Evolutionary conservation across 1,140 invertebrate genomes (phyloP).

Genomic region (Drosophila miranda): DNA sequence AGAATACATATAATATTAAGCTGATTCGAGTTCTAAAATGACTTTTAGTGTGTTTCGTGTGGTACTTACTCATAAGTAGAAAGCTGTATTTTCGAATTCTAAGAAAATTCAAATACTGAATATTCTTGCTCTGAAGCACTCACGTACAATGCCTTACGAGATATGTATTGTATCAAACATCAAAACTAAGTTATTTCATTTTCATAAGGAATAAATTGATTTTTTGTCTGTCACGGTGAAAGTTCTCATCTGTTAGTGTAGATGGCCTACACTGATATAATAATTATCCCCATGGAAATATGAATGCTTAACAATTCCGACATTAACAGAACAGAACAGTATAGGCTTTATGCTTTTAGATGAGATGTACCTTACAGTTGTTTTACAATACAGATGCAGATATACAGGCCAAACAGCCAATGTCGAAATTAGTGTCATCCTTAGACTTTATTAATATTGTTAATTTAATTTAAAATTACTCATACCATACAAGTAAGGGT

Average conservation of each 20-base stretch:
- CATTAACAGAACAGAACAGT: neutral
- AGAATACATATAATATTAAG: neutral
- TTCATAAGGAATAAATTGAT: too few species aligned
- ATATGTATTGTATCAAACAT: neutral
- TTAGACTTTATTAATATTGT: slow-evolving; percentile 31
- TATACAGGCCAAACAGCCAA: too few species aligned
- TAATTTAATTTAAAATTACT: slow-evolving; percentile 39
- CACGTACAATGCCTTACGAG: slow-evolving; percentile 1
- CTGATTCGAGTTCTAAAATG: slow-evolving; percentile 5
- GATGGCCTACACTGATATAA: too few species aligned
- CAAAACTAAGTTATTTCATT: too few species aligned
- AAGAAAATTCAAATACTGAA: neutral
- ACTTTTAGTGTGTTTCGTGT: slow-evolving; percentile 7
- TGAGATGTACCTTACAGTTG: too few species aligned
- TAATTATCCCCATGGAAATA: too few species aligned
- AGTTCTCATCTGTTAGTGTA: too few species aligned
- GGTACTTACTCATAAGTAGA: slow-evolving; percentile 24
- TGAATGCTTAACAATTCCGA: neutral
- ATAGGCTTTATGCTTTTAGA: too few species aligned
- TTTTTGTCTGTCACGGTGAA: too few species aligned
- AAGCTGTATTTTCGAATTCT: slow-evolving; percentile 1
- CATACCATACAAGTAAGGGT: slow-evolving; percentile 29
- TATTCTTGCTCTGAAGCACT: slow-evolving; percentile 2
- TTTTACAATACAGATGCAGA: too few species aligned
- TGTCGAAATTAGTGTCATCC: slow-evolving; percentile 10